phyloP scores from a whole-genome alignment of 2,797 vertebrate species.

The Oceanodroma leucorhoa region DNA sequence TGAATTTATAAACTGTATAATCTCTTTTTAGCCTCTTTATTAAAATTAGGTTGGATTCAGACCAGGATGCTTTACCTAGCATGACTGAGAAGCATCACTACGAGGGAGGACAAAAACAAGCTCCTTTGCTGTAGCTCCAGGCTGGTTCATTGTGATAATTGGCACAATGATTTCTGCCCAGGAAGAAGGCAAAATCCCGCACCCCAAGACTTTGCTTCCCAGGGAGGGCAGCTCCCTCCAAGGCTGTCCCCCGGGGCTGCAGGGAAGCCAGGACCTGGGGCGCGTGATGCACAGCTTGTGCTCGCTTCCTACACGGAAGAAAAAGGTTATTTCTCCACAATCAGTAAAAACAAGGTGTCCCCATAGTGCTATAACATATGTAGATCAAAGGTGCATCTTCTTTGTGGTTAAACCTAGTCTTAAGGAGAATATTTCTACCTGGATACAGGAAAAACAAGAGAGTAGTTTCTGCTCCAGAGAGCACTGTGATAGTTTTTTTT shows the following conservation, averaged over 20 bases:
- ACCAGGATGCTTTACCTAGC: neutral
- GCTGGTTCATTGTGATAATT: neutral
- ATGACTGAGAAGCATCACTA: neutral
- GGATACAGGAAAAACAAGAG: neutral
- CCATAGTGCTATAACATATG: rapidly evolving
- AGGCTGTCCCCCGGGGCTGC: neutral
- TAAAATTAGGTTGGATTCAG: neutral
- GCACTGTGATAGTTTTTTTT: rapidly evolving
- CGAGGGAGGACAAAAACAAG: neutral
- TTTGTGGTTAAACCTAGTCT: neutral
- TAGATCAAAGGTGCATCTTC: neutral
- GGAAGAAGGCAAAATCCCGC: neutral
- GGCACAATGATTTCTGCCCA: neutral
- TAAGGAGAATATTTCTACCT: neutral
- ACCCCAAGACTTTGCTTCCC: neutral
- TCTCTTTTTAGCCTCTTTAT: neutral
- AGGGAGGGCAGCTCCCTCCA: neutral
- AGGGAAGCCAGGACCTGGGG: neutral
- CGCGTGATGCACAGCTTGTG: neutral
- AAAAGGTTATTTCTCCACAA: neutral
- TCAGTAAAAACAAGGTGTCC: neutral
- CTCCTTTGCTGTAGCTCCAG: neutral
- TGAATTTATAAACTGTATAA: neutral
- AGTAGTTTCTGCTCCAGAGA: neutral
- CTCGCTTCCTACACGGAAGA: neutral